Evolutionary conservation across 2,888 invertebrate genomes (phyloP), one percentile per base, ranked within the genome.

Genomic region (Labia minor): DNA sequence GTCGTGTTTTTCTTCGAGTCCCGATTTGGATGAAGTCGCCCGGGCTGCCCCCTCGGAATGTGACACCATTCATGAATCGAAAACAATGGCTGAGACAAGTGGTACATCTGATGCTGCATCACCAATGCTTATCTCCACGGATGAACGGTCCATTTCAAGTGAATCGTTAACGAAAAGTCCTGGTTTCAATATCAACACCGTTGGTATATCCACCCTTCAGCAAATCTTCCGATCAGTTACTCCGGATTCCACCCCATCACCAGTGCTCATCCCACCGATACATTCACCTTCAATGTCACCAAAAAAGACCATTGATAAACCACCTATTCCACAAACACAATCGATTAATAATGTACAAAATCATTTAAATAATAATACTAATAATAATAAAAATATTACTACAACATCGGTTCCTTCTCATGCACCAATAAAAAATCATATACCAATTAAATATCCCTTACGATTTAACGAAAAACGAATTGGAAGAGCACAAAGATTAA

Each of bases 81-180:
- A 49, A 49, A 16, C 3, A 3, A 16, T 49, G n/a, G 49, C 14
- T 3, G 49, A 16, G n/a, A 14, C 14, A 3, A 66, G 66, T 21
- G 49, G 21, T 14, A 64, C 67, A 14, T 67, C 67, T 16, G 68
- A 68, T 61, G 64, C 62, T 64, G 79, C 78, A 18, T 80, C 80
- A 18, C 79, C 80, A 3, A 80, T 80, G 78, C 80, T 79, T 72
- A 79, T 79, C 1, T 80, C 79, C 71, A 78, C 79, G 1, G 80
- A 80, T 70, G 72, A 71, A 49, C 65, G 67, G 26, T 37, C 65
- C n/a, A 63, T 64, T 19, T 68, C 69, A 14, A 66, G 65, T 16
- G 69, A 69, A 19, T 69, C 69, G 1, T 21, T 67, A 8, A 21
- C 49, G 21, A 68, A 63, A 33, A 67, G 67, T 26, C 67, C 67